These are phyloP conservation scores for Lepidurus apus DNA, from an alignment of 1,140 invertebrate species.

Conservation along the genomic window DNA sequence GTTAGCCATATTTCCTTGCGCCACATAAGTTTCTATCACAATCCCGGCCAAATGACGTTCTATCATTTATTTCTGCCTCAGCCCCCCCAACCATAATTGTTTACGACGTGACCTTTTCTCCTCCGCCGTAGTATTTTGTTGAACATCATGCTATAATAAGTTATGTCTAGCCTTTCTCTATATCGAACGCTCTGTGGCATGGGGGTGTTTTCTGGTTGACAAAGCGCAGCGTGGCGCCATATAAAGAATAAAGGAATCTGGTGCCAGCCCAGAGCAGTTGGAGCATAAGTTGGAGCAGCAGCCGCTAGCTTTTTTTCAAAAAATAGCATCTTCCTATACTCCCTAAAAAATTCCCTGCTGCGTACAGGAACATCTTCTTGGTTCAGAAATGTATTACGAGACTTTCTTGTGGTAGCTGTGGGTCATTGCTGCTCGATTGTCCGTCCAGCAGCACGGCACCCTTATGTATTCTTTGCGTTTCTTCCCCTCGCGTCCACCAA, in stretches of 20 bases:
- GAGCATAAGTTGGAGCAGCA: background rate
- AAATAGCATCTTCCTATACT: background rate
- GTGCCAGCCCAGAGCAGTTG: background rate
- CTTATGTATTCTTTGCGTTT: background rate
- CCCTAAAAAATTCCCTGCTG: background rate
- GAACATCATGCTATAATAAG: slow-evolving; percentile 17
- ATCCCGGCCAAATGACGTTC: slow-evolving; percentile 1
- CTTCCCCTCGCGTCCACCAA: background rate
- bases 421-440: slow-evolving; percentile 21
- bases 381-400: background rate
- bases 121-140: background rate
- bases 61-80: slow-evolving; percentile 15
- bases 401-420: slow-evolving; percentile 8
- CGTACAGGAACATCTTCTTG: background rate
- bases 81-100: slow-evolving; percentile 17
- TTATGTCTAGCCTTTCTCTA: background rate
- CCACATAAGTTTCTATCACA: slow-evolving; percentile 17
- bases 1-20: background rate
- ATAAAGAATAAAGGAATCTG: background rate
- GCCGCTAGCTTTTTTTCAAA: background rate
- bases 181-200: background rate
- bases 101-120: slow-evolving; percentile 1
- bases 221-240: slow-evolving; percentile 16
- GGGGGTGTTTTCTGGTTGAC: slow-evolving; percentile 20
- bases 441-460: background rate